These are phyloP conservation scores for Tychaedon coryphoeus DNA, from an alignment of 2,113 vertebrate species.

Conservation along the genomic window DNA sequence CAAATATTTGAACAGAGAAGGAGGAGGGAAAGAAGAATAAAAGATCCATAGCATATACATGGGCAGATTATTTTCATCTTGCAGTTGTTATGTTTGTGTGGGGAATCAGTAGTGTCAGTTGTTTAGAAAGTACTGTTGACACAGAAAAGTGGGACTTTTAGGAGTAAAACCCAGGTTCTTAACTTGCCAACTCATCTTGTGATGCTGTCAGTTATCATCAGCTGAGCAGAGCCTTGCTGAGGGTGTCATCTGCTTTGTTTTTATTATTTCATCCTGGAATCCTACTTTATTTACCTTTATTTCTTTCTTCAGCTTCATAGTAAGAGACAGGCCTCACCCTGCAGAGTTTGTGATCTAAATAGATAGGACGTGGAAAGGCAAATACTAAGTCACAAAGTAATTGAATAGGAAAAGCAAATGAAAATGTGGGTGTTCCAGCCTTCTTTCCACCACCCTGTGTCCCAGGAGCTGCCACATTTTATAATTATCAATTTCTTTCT, in stretches of 20 bases:
- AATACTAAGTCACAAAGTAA: neutral
- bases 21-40: neutral
- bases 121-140: neutral
- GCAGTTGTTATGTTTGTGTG: neutral
- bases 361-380: neutral
- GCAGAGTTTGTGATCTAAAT: neutral
- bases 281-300: neutral
- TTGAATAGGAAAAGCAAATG: neutral
- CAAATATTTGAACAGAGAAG: conserved; percentile 8
- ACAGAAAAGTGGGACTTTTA: conserved; percentile 3
- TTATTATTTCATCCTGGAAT: neutral
- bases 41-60: conserved; percentile 3
- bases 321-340: neutral
- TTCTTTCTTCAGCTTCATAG: neutral
- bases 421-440: neutral
- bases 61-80: neutral
- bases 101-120: neutral
- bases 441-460: neutral
- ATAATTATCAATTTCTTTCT: neutral
- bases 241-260: neutral
- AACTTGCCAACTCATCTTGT: neutral
- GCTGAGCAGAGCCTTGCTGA: neutral
- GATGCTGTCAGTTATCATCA: neutral
- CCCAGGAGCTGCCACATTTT: neutral
- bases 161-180: neutral